Evolutionary conservation across 2,797 vertebrate species (phyloP), one percentile per base, ranked within the genome.

Genomic region (Malacoraja senta): DNA sequence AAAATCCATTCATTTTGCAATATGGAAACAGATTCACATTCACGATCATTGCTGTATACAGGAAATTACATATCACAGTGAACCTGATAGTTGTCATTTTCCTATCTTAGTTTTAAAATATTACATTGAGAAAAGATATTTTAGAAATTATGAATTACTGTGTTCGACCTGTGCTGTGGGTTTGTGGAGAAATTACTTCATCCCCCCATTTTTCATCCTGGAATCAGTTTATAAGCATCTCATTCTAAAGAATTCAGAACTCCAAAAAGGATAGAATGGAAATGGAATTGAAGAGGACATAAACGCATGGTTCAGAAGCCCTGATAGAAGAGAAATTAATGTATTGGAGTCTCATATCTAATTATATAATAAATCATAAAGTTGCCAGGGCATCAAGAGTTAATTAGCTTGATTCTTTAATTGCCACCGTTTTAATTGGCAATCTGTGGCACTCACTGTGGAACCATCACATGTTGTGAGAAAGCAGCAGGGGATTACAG

Each of bases 361-460:
- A 93, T 94, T 58, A 83, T 71, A 61, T 93, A 68, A 61, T 94
- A 94, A 95, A 94, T 84, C 93, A 90, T 8, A 58, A 61, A 92
- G 92, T 94, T 93, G 94, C 93, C 94, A 93, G 94, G 94, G 93
- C 93, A 94, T 81, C 84, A 94, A 94, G 88, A 88, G 94, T 95
- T 94, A 95, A 95, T 94, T 94, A 95, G 94, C 93, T 93, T 94
- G 44, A 71, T 93, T 26, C 93, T 95, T 95, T 95, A 96, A 96
- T 95, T 95, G 95, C 94, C 63, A 94, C 94, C 93, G 93, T 19
- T 94, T 94, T 96, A 96, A 96, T 96, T 96, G 95, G 95, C 95
- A 96, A 95, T 95, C 94, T 88, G 94, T 94, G 94, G 93, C 90
- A 92, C 90, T 71, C 90, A 76, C 71, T 74, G 53, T 92, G 95